These are phyloP conservation scores for Cephus nigrinus DNA, from an alignment of 2,888 invertebrate species.

Conservation along the genomic window DNA sequence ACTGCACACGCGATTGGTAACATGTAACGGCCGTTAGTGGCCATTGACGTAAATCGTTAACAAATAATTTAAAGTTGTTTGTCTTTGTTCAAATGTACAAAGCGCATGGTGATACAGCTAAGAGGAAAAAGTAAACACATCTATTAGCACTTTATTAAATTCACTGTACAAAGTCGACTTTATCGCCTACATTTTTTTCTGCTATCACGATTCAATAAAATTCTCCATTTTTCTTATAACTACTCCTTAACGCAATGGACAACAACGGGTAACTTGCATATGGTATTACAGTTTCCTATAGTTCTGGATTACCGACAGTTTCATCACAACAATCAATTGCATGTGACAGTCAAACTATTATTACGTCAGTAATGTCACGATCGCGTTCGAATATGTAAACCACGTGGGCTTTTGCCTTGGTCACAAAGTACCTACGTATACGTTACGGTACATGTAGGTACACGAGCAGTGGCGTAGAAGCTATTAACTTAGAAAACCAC, in stretches of 20 bases:
- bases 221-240: not conserved
- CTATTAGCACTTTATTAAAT: not conserved
- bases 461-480: not conserved
- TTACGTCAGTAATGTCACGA: constrained; percentile 3
- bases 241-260: not conserved
- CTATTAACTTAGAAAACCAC: not conserved
- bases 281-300: not conserved
- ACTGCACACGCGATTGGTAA: not conserved
- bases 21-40: not conserved
- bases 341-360: not conserved
- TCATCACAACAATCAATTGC: not conserved
- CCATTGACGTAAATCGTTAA: not conserved
- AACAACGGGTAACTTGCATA: not conserved
- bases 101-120: not conserved
- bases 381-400: not conserved
- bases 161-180: not conserved
- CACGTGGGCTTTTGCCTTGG: not conserved
- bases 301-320: not conserved
- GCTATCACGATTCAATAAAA: not conserved
- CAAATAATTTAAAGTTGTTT: not conserved
- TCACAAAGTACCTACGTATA: not conserved
- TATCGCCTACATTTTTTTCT: not conserved
- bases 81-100: not conserved
- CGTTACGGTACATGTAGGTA: not conserved
- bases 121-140: not conserved